Base-by-base conservation (phyloP, 2,888 invertebrate genomes). In the Caenorhabditis drosophilae region DNA sequence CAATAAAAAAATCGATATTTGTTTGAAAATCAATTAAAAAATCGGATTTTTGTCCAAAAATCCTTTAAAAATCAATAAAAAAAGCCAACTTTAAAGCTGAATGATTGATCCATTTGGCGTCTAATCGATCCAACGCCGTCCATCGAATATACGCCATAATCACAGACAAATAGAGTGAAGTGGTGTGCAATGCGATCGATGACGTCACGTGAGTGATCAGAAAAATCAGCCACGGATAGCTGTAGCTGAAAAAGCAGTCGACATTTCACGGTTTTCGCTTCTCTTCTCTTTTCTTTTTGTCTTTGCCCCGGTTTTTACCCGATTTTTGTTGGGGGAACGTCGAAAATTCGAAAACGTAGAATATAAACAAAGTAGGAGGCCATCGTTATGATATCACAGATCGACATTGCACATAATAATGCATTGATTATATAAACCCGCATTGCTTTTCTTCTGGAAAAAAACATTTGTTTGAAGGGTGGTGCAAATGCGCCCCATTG, bases 341-440 rank as follows among this genome's bases (percentile, higher is more conserved):
- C 73, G 36, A 73, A 63, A 15, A 73, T 53, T 18, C 68, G 73
- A 56, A 81, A 81, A 7, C 81, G 72, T 11, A 81, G 55, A 22
- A 76, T 77, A 48, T 81, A 81, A 23, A 80, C 67, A 46, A 78
- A 62, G 57, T 81, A 81, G 23, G 81, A 79, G 26, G 70, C 31
- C 81, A 81, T 81, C 23, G 78, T 82, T 52, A 75, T 59, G 31
- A 80, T 77, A 45, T 81, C 81, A 46, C 81, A 82, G n/a, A 78
- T 61, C 12, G 78, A 81, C 67, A 81, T 79, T 6, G 66, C 70
- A 40, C 70, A 73, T n/a, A 73, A 59, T 15, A 73, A 26, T 2
- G 73, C 69, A 38, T 73, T 73, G 27, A 73, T 73, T 36, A 70
- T 66, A 44, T 70, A 73, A 12, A 64, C 70, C 35, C 73, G 55